Evolutionary conservation across 2,888 invertebrate genomes (phyloP), one percentile per base, ranked within the genome.

Genomic region (Leptopterna dolabrata): DNA sequence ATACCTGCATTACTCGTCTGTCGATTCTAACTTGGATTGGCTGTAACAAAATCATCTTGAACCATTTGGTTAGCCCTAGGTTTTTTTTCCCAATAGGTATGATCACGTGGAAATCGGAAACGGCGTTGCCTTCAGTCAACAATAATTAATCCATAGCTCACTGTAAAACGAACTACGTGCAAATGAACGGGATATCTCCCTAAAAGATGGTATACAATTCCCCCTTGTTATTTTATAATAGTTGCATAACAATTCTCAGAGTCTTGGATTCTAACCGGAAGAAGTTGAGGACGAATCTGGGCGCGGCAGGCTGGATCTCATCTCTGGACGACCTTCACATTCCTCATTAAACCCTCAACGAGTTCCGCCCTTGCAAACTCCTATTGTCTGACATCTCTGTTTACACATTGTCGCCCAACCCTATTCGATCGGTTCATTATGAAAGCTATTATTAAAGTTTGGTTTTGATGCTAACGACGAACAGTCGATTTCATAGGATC

Each of bases 261-360:
- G 63, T 63, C 63, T 63, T 19, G 19, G 36, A 73, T 41, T 73
- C 55, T 41, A 83, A 43, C 83, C 83, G 83, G 83, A 83, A 83
- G 83, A 70, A 27, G 63, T 83, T 83, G 70, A 63, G 71, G 83
- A 83, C 63, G 83, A 63, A 16, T 43, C 83, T 41, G 29, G 83
- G 83, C 41, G 83, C 70, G 83, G 83, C 71, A 30, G 43, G 70
- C 71, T 63, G 83, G 71, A 83, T 83, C 63, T 63, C 83, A 83
- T 83, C 83, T 27, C 43, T 41, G 41, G 83, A n/a, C 83, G 83
- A 27, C 83, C 83, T 83, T 83, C 19, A 70, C n/a, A 83, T 83
- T 83, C 83, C 83, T 83, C 71, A 83, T 83, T 83, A 81, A 81
- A 51, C 51, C 81, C 51, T 29, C 16, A 3, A 45, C 43, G 7